Percentiles rank a stretch among this genome's conserved stretches.
Evolutionary conservation across 2,888 invertebrate species (phyloP).

Genomic region (Hypsopygia costalis): DNA sequence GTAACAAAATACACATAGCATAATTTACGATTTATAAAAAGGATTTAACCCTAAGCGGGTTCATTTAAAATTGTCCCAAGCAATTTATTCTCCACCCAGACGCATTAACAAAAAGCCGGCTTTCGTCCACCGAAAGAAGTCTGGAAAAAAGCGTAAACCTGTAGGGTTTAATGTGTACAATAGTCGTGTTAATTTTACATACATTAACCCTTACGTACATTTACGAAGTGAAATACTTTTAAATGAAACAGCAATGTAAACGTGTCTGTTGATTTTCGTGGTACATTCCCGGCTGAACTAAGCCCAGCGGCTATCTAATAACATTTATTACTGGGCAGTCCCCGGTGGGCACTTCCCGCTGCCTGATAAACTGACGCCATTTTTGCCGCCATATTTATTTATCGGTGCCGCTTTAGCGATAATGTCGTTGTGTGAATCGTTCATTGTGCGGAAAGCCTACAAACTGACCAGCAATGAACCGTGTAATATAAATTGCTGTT

Average conservation of each 20-base stretch:
- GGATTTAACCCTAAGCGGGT: constrained; percentile 25
- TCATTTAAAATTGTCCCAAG: constrained; percentile 48
- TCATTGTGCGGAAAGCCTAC: constrained; percentile 39
- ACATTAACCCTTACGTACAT: no score
- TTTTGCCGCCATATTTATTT: constrained; percentile 81
- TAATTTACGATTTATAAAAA: not conserved
- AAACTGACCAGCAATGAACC: not conserved
- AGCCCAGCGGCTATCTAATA: constrained; percentile 79
- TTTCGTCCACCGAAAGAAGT: constrained; percentile 50
- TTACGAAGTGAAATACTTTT: no score
- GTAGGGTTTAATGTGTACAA: constrained; percentile 4
- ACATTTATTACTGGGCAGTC: constrained; percentile 77
- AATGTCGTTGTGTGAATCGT: constrained; percentile 62
- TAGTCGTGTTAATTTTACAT: no score
- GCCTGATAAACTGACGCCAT: constrained; percentile 78
- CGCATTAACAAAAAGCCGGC: constrained; percentile 74
- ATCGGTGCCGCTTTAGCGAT: constrained; percentile 69
- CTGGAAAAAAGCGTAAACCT: constrained; percentile 63
- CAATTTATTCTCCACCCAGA: constrained; percentile 74
- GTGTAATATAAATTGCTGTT: not conserved
- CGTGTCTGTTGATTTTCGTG: not conserved
- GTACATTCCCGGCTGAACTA: constrained; percentile 49
- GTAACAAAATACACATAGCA: not conserved
- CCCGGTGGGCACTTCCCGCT: constrained; percentile 76
- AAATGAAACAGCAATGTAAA: not conserved